Evolutionary conservation across 2,113 vertebrate genomes (phyloP), one percentile per base, ranked within the genome.

Genomic region (Alectura lathami): DNA sequence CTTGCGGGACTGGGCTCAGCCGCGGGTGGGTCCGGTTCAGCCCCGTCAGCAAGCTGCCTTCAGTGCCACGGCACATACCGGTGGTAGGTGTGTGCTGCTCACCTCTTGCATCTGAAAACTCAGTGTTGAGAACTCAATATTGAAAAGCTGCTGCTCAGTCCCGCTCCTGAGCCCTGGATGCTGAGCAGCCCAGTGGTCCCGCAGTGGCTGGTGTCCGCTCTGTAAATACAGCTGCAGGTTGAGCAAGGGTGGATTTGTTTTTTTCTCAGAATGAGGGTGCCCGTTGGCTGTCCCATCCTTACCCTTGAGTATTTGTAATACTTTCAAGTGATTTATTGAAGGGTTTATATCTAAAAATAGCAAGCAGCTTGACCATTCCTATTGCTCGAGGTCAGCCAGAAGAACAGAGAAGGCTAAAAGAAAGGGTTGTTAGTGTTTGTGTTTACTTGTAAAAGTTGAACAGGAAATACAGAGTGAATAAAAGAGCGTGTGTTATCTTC

Each of bases 301-400:
- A 70, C 34, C 68, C 47, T 38, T 13, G 47, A 70, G 47, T 34
- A 79, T 66, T 34, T 73, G 40, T 94, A 86, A 74, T 88, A 74
- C 47, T 95, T 93, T 30, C 6, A 69, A 85, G 85, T 89, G 75
- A 91, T 89, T 79, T 88, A 76, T 1, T 89, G 63, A 94, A 77
- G 77, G 67, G 54, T 70, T 80, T 77, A 24, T 84, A 93, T 88
- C 64, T 91, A 83, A 93, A 93, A 95, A 91, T 38, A 87, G 78
- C 14, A 14, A 92, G 53, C 50, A 83, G 74, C 89, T 87, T 91
- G 78, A 60, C 43, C 40, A n/a, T 60, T 84, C 27, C 40, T 45
- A 36, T 51, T 83, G 70, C 84, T 86, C 54, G 78, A 80, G 43
- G 42, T 86, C 59, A 68, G 17, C 26, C 38, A 36, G 36, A 93